A percentile compares a stretch with the other conserved stretches of the same genome.
Evolutionary conservation across 2,888 invertebrate species (phyloP).

Genomic region (Orthonevra nobilis): DNA sequence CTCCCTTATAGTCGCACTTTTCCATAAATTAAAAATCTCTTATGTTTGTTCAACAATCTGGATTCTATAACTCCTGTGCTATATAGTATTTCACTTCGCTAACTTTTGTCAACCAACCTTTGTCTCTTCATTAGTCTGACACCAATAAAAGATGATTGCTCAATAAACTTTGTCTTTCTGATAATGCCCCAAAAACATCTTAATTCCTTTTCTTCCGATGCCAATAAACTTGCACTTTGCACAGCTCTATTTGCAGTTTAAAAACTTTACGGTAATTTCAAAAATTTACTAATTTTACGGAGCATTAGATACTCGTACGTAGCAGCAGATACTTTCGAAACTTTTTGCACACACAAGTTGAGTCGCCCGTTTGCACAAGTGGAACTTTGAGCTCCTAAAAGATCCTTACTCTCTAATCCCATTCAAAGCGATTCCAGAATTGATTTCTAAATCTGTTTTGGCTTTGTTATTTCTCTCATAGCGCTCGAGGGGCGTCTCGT

Average conservation of each 20-base stretch:
- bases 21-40: no score
- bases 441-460: slow-evolving; percentile 61
- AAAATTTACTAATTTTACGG: slow-evolving; percentile 58
- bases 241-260: background rate
- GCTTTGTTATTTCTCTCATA: slow-evolving; percentile 5
- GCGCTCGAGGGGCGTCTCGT: background rate
- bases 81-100: no score
- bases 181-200: no score
- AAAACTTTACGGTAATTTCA: no score
- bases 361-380: no score
- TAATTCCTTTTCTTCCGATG: background rate
- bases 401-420: no score
- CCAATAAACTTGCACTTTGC: background rate
- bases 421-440: slow-evolving; percentile 63
- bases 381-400: slow-evolving; percentile 24
- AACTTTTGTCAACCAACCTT: no score
- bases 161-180: no score
- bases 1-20: no score
- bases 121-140: background rate
- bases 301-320: slow-evolving; percentile 54
- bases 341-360: slow-evolving; percentile 22
- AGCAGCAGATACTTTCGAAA: slow-evolving; percentile 28
- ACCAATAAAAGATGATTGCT: no score
- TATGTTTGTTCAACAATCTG: no score
- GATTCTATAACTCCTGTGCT: no score